phyloP scores from a whole-genome alignment of 1,140 invertebrate species.

The Hylyphantes graminicola region DNA sequence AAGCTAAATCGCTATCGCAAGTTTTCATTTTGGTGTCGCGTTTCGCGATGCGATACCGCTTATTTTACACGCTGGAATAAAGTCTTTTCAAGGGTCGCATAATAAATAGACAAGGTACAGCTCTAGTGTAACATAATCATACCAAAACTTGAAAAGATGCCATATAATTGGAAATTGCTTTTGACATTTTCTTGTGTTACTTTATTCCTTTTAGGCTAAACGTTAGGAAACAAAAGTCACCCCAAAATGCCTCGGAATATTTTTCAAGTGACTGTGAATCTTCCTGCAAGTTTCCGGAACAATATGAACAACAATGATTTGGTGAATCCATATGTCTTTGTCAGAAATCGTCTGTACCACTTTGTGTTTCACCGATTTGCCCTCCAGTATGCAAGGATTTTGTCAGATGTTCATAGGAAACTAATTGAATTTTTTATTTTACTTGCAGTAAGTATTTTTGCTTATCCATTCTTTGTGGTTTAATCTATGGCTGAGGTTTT shows the following conservation, averaged over 20 bases:
- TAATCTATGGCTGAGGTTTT: too few species aligned
- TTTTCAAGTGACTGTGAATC: slow-evolving; percentile 22
- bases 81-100: too few species aligned
- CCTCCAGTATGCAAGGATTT: neutral
- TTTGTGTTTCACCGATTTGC: slow-evolving; percentile 24
- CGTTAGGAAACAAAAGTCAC: neutral
- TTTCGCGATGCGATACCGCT: too few species aligned
- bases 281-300: slow-evolving; percentile 12
- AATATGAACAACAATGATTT: slow-evolving; percentile 22
- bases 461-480: neutral
- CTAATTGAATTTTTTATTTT: slow-evolving; percentile 26
- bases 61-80: too few species aligned
- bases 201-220: slow-evolving; percentile 13
- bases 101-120: too few species aligned
- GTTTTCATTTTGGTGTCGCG: too few species aligned
- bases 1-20: too few species aligned
- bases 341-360: slow-evolving; percentile 19
- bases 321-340: slow-evolving; percentile 18
- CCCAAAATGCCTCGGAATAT: slow-evolving; percentile 15
- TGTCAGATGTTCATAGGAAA: slow-evolving; percentile 12
- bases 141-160: too few species aligned
- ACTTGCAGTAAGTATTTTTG: slow-evolving; percentile 10
- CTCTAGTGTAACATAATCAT: too few species aligned
- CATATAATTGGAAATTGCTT: neutral
- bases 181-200: neutral